Conservation (phyloP, 2,113 vertebrate species). For the Hippocampus abdominalis region DNA sequence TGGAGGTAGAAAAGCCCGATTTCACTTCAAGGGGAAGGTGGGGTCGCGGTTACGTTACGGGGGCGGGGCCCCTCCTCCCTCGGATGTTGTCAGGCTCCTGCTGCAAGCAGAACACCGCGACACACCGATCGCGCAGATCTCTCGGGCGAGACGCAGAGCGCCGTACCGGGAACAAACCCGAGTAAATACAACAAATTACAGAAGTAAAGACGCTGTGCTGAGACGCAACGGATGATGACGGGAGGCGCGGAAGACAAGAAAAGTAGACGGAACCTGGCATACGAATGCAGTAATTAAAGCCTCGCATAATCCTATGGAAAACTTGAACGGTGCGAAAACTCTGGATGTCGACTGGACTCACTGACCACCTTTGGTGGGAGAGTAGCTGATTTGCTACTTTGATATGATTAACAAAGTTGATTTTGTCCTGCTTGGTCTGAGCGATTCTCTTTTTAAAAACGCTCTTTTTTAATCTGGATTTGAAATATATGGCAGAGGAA, state of each 20-base stretch:
- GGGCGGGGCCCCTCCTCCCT: constrained; percentile 38
- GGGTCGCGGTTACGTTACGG: constrained; percentile 30
- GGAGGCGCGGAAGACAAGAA: not conserved
- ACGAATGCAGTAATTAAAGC: not conserved
- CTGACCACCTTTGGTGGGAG: constrained; percentile 5
- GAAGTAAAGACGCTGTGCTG: not conserved
- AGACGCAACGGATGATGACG: constrained; percentile 19
- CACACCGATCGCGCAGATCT: constrained; percentile 28
- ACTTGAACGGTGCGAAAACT: constrained; percentile 16
- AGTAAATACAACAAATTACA: too few species aligned
- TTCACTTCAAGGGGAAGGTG: not conserved
- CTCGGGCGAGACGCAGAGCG: constrained; percentile 41
- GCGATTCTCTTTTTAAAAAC: not conserved
- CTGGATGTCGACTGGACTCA: constrained; percentile 29
- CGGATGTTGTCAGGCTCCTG: constrained; percentile 54
- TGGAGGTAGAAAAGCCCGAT: not conserved
- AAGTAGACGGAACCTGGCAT: not conserved
- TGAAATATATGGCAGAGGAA: constrained; percentile 44
- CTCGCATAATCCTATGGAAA: constrained; percentile 22
- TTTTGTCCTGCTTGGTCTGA: constrained; percentile 10
- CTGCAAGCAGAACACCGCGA: constrained; percentile 31
- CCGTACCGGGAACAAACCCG: not conserved
- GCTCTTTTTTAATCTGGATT: constrained; percentile 19
- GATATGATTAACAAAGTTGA: constrained; percentile 3
- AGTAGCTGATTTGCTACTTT: not conserved